phyloP scores from a whole-genome alignment of 2,113 vertebrate genomes.

The Australoheros scitulus region DNA sequence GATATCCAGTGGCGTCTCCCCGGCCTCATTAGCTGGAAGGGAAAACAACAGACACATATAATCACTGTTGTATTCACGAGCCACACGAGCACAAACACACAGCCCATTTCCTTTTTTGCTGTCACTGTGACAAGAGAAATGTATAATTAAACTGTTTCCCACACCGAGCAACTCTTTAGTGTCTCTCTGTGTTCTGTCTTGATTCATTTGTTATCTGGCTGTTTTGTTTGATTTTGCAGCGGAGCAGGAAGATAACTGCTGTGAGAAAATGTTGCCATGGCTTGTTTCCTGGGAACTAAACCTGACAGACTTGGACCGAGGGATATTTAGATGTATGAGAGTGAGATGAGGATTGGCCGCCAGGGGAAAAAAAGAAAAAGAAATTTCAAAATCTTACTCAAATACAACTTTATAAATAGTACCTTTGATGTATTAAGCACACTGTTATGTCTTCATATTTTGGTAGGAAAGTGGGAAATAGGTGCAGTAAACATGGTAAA shows the following conservation, averaged over 20 bases:
- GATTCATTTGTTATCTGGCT: constrained; percentile 46
- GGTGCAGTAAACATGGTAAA: background rate
- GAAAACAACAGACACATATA: constrained; percentile 38
- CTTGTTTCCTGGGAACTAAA: constrained; percentile 54
- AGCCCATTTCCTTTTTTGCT: constrained; percentile 27
- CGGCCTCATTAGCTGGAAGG: constrained; percentile 90
- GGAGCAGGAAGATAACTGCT: constrained; percentile 42
- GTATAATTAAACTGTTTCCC: constrained; percentile 66
- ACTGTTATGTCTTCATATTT: background rate
- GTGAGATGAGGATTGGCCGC: background rate
- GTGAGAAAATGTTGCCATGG: constrained; percentile 55
- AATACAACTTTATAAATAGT: background rate
- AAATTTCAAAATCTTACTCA: background rate
- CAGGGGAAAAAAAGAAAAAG: background rate
- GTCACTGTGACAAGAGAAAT: constrained; percentile 41
- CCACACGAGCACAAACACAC: constrained; percentile 48
- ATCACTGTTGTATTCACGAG: constrained; percentile 39
- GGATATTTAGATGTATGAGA: background rate
- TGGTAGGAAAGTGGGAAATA: background rate
- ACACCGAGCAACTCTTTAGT: constrained; percentile 40
- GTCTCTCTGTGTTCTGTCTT: constrained; percentile 2
- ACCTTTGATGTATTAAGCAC: background rate
- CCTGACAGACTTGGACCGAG: background rate
- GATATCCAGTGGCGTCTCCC: constrained; percentile 95
- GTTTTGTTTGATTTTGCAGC: constrained; percentile 46